Evolutionary conservation across 2,113 vertebrate species (phyloP), one percentile per base, ranked within the genome.

Genomic region (Centropus bengalensis): DNA sequence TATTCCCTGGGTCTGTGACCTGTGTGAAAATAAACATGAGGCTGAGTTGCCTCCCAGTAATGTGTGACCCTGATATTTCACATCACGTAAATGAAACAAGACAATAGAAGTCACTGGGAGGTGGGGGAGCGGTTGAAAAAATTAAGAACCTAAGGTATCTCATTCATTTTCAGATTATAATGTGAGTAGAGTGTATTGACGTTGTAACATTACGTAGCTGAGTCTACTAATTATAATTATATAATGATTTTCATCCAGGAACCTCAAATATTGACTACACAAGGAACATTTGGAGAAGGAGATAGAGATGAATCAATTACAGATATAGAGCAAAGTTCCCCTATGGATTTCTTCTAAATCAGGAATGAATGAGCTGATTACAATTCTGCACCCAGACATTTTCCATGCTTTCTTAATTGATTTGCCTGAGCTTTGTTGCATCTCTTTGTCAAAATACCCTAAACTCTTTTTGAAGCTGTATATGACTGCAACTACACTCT

Each of bases 31-130:
- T 93, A 96, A 94, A 62, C 33, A 58, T 68, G 69, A 94, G 73
- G 10, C 55, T 83, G 89, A 78, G 49, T 55, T 85, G n/a, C 69
- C 45, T 96, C 14, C 59, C 47, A 42, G 67, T 95, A 15, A 5
- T 32, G 27, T 44, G 4, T 87, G 81, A 94, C 81, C 40, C 28
- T 73, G 69, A 93, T 97, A 81, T 47, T 86, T 96, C 81, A 85
- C 82, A 82, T 89, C 67, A 64, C n/a, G 82, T 80, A 86, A 87
- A 78, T 81, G 71, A 89, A 94, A 88, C 28, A 63, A 77, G 60
- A 68, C 30, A n/a, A 55, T 47, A 26, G 33, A 56, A 64, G 12
- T 78, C 69, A 3, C 30, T 78, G 60, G 32, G 67, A 69, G 24
- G 52, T 69, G 7, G 67, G 23, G 36, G 28, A 78, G 42, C 17